phyloP scores from a whole-genome alignment of 2,797 vertebrate species.

The Gadopsis bispinosus region DNA sequence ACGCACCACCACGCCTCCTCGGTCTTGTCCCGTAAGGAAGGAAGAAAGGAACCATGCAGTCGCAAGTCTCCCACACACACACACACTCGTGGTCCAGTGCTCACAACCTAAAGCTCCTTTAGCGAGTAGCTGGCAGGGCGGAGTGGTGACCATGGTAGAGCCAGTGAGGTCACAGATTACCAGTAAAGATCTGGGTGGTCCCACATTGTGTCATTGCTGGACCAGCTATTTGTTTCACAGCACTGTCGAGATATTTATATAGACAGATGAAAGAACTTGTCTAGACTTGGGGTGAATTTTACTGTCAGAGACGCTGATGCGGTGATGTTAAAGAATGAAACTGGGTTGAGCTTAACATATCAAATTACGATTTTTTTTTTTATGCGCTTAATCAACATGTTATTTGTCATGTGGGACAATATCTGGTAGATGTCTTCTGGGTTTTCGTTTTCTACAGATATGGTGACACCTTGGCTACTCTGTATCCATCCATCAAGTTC shows the following conservation, averaged over 20 bases:
- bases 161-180: conserved; percentile 29
- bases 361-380: neutral
- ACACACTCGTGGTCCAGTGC: conserved; percentile 8
- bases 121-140: conserved; percentile 38
- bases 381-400: neutral
- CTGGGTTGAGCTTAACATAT: neutral
- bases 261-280: neutral
- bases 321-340: neutral
- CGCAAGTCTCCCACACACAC: neutral
- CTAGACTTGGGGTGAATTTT: neutral
- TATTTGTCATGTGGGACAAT: too few species aligned
- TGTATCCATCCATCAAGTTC: neutral
- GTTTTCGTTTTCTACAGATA: neutral
- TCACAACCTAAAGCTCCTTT: conserved; percentile 14
- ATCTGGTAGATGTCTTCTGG: neutral
- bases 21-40: conserved; percentile 42
- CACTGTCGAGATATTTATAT: neutral
- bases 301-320: neutral
- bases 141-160: conserved; percentile 31
- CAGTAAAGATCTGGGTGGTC: conserved; percentile 26
- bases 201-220: neutral
- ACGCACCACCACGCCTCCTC: conserved; percentile 57
- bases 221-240: neutral
- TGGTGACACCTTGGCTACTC: neutral
- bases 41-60: neutral